phyloP scores from a whole-genome alignment of 2,888 invertebrate species.

The Helobdella robusta region DNA sequence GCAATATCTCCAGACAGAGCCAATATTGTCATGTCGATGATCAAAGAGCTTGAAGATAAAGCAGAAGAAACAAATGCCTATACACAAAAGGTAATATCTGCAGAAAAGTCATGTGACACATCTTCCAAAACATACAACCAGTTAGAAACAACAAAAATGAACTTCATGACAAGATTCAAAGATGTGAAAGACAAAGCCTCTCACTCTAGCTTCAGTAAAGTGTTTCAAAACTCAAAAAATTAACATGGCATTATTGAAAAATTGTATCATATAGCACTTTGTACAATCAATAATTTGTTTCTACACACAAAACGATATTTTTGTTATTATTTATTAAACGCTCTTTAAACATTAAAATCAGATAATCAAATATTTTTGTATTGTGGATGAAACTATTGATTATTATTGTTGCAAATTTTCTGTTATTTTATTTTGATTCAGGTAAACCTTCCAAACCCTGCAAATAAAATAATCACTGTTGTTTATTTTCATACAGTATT shows the following conservation, averaged over 20 bases:
- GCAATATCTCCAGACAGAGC: slow-evolving; percentile 47
- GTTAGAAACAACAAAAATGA: slow-evolving; percentile 28
- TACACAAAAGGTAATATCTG: not conserved
- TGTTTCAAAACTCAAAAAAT: slow-evolving; percentile 23
- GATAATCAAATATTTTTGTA: too few relatives aligned
- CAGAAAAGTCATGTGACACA: not conserved
- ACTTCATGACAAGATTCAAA: slow-evolving; percentile 31
- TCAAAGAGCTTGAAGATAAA: slow-evolving; percentile 41
- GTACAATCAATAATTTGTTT: too few relatives aligned
- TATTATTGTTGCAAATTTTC: too few relatives aligned
- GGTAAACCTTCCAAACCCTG: slow-evolving; percentile 19
- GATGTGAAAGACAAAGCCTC: slow-evolving; percentile 30
- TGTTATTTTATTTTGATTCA: slow-evolving; percentile 13
- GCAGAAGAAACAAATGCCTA: slow-evolving; percentile 24
- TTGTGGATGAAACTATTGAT: too few relatives aligned
- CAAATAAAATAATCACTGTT: not conserved
- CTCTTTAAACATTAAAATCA: too few relatives aligned
- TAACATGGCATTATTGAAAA: too few relatives aligned
- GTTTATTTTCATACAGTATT: too few relatives aligned
- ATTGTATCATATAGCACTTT: too few relatives aligned
- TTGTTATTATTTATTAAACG: too few relatives aligned
- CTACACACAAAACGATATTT: too few relatives aligned
- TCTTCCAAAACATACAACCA: not conserved
- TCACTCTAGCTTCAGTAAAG: slow-evolving; percentile 29
- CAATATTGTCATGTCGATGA: slow-evolving; percentile 47